Conservation (phyloP, 2,113 vertebrate genomes). For the Macrotis lagotis region DNA sequence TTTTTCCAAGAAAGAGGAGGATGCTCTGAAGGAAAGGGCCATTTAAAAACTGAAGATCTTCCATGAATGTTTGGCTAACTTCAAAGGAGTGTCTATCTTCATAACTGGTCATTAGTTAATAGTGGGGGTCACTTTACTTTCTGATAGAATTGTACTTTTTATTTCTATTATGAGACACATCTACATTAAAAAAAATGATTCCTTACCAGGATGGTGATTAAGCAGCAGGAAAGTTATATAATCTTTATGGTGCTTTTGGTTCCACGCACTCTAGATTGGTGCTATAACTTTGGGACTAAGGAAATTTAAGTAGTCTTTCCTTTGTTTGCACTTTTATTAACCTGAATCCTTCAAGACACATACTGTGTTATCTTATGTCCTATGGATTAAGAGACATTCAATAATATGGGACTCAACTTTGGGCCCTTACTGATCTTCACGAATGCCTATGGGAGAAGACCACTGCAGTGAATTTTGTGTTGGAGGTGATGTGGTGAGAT, state of each 20-base stretch:
- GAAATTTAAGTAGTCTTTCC: constrained; percentile 50
- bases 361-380: not conserved
- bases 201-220: constrained; percentile 15
- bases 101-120: constrained; percentile 14
- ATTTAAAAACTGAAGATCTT: constrained; percentile 30
- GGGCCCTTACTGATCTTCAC: constrained; percentile 8
- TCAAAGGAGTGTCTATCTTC: constrained; percentile 41
- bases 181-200: constrained; percentile 9
- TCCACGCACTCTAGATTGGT: not conserved
- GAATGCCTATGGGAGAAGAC: not conserved
- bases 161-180: constrained; percentile 34
- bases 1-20: not conserved
- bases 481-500: not conserved
- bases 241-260: constrained; percentile 33
- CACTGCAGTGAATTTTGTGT: not conserved
- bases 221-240: not conserved
- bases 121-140: constrained; percentile 36
- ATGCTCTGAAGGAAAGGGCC: not conserved
- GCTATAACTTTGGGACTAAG: constrained; percentile 29
- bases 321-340: constrained; percentile 28
- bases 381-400: constrained; percentile 8
- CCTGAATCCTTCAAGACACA: constrained; percentile 38
- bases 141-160: constrained; percentile 34
- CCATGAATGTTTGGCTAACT: constrained; percentile 31
- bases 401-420: constrained; percentile 13